A percentile compares a stretch with the other conserved stretches of the same genome.
phyloP scores from a whole-genome alignment of 2,797 vertebrate genomes.

The Oreochromis grahami region DNA sequence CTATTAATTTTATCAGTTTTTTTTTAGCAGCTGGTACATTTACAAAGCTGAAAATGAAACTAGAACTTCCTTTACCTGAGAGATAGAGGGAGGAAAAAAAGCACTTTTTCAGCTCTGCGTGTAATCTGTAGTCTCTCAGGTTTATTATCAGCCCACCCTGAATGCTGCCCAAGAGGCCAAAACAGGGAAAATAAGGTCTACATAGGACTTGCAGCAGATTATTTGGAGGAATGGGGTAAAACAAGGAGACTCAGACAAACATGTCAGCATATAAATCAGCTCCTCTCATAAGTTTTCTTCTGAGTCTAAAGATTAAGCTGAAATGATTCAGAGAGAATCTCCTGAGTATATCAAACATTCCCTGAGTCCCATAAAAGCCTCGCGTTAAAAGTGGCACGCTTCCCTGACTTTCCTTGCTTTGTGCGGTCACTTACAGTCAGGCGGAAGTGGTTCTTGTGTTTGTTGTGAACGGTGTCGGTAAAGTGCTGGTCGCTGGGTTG shows the following conservation, averaged over 20 bases:
- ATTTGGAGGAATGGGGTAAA: neutral
- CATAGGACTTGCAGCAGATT: neutral
- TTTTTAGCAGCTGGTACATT: neutral
- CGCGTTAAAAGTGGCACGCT: neutral
- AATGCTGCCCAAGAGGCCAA: neutral
- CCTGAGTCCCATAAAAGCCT: neutral
- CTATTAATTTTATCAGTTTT: neutral
- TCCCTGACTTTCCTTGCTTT: neutral
- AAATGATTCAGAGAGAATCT: neutral
- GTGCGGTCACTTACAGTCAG: slow-evolving; percentile 78
- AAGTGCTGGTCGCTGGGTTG: slow-evolving; percentile 97
- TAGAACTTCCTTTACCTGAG: neutral
- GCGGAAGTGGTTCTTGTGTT: slow-evolving; percentile 95
- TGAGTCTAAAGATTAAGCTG: neutral
- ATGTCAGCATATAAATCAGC: neutral
- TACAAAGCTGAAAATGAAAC: neutral
- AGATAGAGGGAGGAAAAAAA: neutral
- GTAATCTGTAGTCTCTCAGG: neutral
- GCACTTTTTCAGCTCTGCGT: neutral
- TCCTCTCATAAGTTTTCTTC: neutral
- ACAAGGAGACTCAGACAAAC: neutral
- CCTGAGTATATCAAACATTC: neutral
- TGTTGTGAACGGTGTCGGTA: slow-evolving; percentile 88
- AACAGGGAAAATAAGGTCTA: neutral
- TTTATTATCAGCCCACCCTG: neutral